Base-by-base conservation (phyloP, 2,113 vertebrate species). In the Uropsilus gracilis region DNA sequence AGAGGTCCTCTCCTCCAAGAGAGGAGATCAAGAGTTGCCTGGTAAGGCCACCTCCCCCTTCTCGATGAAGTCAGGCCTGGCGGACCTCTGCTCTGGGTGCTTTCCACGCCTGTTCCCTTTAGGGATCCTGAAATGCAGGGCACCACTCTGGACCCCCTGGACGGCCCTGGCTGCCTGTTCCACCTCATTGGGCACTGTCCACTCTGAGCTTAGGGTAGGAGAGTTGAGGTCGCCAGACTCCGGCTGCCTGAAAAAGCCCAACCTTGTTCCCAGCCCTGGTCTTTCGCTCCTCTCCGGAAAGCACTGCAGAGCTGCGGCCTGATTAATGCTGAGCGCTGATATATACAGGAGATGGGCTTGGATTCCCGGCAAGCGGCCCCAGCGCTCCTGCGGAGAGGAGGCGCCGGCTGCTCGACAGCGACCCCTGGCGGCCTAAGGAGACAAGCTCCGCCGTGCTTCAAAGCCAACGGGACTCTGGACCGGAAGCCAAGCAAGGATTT, bases 241-340 rank as follows among this genome's bases (percentile, higher is more conserved):
- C 11, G 5, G 76, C 6, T 16, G 68, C 88, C 86, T 34, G 76
- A 69, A 63, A 78, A 76, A 71, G n/a, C 50, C 46, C 0, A 6
- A 50, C 72, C 84, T 93, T 39, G 0, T 42, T 86, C 77, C 91
- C 75, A 76, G 2, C 63, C 86, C 76, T 8, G 42, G 64, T 28
- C 76, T 73, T 63, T 77, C 42, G 26, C 84, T 88, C 42, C 71
- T 22, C 83, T 91, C 81, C 77, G 22, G 24, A 32, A 66, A 92
- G 95, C 94, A 91, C 96, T 94, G 96, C 97, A 96, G 96, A 84
- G 86, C 96, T 83, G 92, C 90, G 4, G 78, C 64, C 94, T 95
- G 93, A 92, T 94, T 11, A 80, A 86, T n/a, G 92, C 89, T 8
- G 88, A 2, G 37, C 44, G 64, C 81, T 76, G 71, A 7, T 28